These are phyloP conservation scores for Meteorus sp. DNA, from an alignment of 1,140 invertebrate species.

Conservation along the genomic window DNA sequence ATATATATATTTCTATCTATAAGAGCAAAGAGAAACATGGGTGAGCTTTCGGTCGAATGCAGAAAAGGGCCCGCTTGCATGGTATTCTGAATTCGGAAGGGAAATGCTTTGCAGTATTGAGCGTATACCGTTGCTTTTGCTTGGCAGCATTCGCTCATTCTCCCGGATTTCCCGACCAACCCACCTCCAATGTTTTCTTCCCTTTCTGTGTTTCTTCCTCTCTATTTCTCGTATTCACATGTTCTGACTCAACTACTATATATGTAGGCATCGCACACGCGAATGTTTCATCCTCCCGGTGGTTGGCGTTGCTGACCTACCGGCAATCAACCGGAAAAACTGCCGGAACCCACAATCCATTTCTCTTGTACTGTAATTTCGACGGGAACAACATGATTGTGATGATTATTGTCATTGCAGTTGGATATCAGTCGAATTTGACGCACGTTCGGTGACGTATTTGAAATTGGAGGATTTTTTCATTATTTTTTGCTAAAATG, in stretches of 20 bases:
- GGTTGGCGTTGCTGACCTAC: conserved; percentile 13
- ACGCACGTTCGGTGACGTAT: no score
- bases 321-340: conserved; percentile 22
- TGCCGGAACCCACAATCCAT: conserved; percentile 25
- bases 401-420: no score
- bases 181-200: conserved; percentile 4
- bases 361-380: conserved; percentile 17
- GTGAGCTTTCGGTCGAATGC: conserved; percentile 25
- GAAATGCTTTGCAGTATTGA: conserved; percentile 45
- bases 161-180: conserved; percentile 30
- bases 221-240: background rate
- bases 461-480: no score
- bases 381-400: no score
- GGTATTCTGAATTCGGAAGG: conserved; percentile 26
- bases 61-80: conserved; percentile 31
- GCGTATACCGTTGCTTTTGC: conserved; percentile 29
- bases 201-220: conserved; percentile 5
- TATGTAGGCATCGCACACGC: no score
- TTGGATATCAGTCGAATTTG: no score
- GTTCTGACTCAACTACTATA: no score
- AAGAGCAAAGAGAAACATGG: conserved; percentile 21
- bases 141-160: conserved; percentile 20
- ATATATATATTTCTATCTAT: conserved; percentile 13
- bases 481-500: no score
- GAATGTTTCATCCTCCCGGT: background rate